Percentiles rank a stretch among this genome's conserved stretches.
These are phyloP conservation scores for Bombus polaris DNA, from an alignment of 1,140 invertebrate species.

Conservation along the genomic window DNA sequence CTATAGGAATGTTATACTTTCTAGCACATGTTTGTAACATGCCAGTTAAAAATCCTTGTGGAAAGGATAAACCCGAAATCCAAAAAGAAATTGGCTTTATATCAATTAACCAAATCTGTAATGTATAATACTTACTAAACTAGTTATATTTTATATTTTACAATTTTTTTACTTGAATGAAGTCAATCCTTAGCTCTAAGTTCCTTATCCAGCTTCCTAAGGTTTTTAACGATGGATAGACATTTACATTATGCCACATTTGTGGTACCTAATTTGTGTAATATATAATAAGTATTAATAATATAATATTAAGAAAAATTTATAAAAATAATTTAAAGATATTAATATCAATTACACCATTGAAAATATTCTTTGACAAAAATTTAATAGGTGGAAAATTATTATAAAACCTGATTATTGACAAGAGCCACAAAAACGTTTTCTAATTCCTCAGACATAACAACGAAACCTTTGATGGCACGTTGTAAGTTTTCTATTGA, in stretches of 20 bases:
- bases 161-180: slow-evolving; percentile 84
- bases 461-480: slow-evolving; percentile 93
- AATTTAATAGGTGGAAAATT: background rate
- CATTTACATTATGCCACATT: slow-evolving; percentile 89
- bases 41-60: slow-evolving; percentile 95
- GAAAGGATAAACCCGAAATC: slow-evolving; percentile 95
- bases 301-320: background rate
- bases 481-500: slow-evolving; percentile 90
- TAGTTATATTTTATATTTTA: slow-evolving; percentile 34
- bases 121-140: background rate
- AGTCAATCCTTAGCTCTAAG: slow-evolving; percentile 89
- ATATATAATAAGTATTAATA: background rate
- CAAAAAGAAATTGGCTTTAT: slow-evolving; percentile 91
- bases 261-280: slow-evolving; percentile 85
- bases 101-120: slow-evolving; percentile 88
- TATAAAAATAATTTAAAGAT: background rate
- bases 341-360: background rate
- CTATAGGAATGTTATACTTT: slow-evolving; percentile 92
- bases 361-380: background rate
- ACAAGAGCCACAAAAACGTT: slow-evolving; percentile 90
- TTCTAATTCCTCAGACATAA: slow-evolving; percentile 94
- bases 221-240: slow-evolving; percentile 93
- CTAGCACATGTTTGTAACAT: slow-evolving; percentile 93
- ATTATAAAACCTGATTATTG: slow-evolving; percentile 86
- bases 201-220: slow-evolving; percentile 93